Evolutionary conservation across 2,888 invertebrate genomes (phyloP), one percentile per base, ranked within the genome.

Genomic region (Argyra leucocephala): DNA sequence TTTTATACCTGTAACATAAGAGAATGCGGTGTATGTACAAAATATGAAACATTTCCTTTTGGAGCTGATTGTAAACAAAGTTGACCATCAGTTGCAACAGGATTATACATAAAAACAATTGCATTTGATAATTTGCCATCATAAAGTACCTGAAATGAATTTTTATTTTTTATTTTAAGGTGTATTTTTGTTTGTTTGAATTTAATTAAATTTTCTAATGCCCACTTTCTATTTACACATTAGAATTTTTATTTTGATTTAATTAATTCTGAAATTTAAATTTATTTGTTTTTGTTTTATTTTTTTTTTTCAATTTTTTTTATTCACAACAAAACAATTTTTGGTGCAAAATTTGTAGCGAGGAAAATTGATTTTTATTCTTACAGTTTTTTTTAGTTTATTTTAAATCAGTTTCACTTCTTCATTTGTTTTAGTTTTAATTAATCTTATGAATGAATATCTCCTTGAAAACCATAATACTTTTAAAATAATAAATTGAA

Each of bases 81-180:
- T 82, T 99, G 98, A 71, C 96, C 94, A 82, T 99, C 98, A 70
- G 99, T 99, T 69, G 99, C 98, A 74, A 98, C 97, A 69, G 99
- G 99, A 82, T 98, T 99, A 85, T 99, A 99, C 93, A 98, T 96
- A 83, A 99, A 98, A 76, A 99, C 95, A 78, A 99, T 93, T 71
- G 93, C 93, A 74, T 89, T 91, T 69, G 97, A 96, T 77, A 99
- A 83, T 82, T 96, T 96, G 69, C 97, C 98, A 82, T 99, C 99
- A 82, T 99, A 99, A 73, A 99, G 85, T 70, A 97, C 95, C 95
- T 96, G 83, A 67, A 69, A 65, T 64, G 22, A 22, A 3, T 18
- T 22, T 59, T 59, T 15, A 15, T 18, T 23, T 7, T 59, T 24
- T 15, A 3, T 23, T 59, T 15, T 37, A 36, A 21, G 22, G 15